Conservation (phyloP, 2,113 vertebrate genomes). For the Pollachius pollachius region DNA sequence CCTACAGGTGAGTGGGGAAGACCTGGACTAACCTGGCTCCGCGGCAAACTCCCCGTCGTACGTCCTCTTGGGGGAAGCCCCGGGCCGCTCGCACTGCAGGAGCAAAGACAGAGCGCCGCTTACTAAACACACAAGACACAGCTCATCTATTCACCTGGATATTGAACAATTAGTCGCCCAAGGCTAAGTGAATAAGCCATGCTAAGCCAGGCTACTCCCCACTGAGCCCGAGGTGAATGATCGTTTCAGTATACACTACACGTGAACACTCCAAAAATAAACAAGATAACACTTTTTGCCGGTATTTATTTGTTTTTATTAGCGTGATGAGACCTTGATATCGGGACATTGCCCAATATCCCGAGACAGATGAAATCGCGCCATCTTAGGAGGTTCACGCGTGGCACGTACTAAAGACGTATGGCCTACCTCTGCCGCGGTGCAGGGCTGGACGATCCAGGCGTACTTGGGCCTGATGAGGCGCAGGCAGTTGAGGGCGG, state of each 20-base stretch:
- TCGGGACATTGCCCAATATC: too few species aligned
- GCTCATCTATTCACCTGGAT: neutral
- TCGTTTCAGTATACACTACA: too few species aligned
- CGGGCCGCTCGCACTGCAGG: slow-evolving; percentile 84
- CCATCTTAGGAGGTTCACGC: too few species aligned
- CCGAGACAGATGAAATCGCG: too few species aligned
- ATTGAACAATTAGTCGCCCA: too few species aligned
- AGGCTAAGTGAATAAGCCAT: too few species aligned
- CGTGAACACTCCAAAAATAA: too few species aligned
- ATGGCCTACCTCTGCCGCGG: slow-evolving; percentile 79
- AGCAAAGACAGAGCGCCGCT: neutral
- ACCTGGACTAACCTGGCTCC: slow-evolving; percentile 71
- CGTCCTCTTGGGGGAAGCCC: slow-evolving; percentile 89
- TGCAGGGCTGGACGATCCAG: slow-evolving; percentile 89
- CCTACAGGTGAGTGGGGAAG: neutral
- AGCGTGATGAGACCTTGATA: too few species aligned
- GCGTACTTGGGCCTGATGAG: slow-evolving; percentile 92
- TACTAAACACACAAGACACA: slow-evolving; percentile 1
- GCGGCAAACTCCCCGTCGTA: slow-evolving; percentile 85
- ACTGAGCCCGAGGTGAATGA: too few species aligned
- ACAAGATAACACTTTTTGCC: too few species aligned
- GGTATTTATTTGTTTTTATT: too few species aligned
- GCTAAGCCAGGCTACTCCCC: too few species aligned
- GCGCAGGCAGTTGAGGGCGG: slow-evolving; percentile 88
- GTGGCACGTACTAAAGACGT: neutral